Evolutionary conservation across 2,888 invertebrate genomes (phyloP), one percentile per base, ranked within the genome.

Genomic region (Taphrorychus bicolor): DNA sequence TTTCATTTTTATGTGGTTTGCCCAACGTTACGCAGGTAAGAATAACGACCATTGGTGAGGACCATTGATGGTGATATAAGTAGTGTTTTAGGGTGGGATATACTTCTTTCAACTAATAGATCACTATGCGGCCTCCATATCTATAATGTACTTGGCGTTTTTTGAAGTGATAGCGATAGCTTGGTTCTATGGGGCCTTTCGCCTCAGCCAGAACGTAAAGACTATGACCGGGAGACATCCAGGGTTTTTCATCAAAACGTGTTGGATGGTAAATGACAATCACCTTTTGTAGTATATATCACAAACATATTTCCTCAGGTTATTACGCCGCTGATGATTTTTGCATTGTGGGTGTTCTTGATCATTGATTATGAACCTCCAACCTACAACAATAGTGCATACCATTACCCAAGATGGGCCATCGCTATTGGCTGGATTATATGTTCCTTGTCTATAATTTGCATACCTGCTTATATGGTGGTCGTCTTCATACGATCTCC

Each of bases 31-130:
- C 94, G 74, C 91, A 94, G 84, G 91, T 91, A 79, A 66, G 70
- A 14, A 40, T 19, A n/a, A n/a, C n/a, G n/a, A n/a, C n/a, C 42
- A n/a, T 41, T 41, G 41, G n/a, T 18, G 0, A 17, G 41, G 22
- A 41, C n/a, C 19, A n/a, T 16, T 32, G 21, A 40, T 3, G 32
- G 17, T 57, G n/a, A 19, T 57, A 40, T 9, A 45, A n/a, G 19
- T 17, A 4, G 52, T 74, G 82, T 41, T 17, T 16, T 79, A 91
- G 90, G 94, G 95, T 74, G 97, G 96, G 73, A 95, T 95, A 78
- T 96, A 92, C 80, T 92, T 92, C 80, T 95, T 97, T 80, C 95
- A 95, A 85, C 81, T 97, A 70, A 91, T 97, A 84, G 96, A 97
- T 79, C 94, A 93, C 79, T 97, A 95, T 80, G 94, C 95, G n/a